Conservation (phyloP, 2,113 vertebrate species). For the Pseudolaguvia tuberculata region DNA sequence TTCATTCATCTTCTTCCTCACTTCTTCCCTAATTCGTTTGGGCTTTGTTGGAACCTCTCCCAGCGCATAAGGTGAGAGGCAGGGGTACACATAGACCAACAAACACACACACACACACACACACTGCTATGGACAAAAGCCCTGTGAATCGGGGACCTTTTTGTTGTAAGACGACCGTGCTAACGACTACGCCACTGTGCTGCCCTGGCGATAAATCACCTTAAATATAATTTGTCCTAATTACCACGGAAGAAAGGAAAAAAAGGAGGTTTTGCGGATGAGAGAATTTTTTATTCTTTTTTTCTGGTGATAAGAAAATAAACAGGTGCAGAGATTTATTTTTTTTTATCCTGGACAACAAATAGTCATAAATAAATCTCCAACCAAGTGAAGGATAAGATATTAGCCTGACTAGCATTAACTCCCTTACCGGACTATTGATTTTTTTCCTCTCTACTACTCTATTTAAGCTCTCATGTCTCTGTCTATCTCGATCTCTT, state of each 20-base stretch:
- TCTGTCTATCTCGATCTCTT: slow-evolving; percentile 20
- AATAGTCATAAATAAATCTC: slow-evolving; percentile 51
- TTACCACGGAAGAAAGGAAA: not conserved
- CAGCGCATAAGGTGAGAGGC: too few relatives aligned
- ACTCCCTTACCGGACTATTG: slow-evolving; percentile 66
- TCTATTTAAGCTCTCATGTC: slow-evolving; percentile 56
- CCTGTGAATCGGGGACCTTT: too few relatives aligned
- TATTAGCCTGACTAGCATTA: slow-evolving; percentile 61
- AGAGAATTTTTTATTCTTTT: not conserved
- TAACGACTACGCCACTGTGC: too few relatives aligned
- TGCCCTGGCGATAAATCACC: too few relatives aligned
- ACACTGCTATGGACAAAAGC: too few relatives aligned
- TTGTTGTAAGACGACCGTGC: too few relatives aligned
- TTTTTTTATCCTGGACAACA: slow-evolving; percentile 30
- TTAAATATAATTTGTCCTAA: slow-evolving; percentile 20
- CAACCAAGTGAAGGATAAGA: slow-evolving; percentile 48
- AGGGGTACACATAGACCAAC: too few relatives aligned
- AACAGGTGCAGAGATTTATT: too few relatives aligned
- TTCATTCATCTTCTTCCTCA: too few relatives aligned
- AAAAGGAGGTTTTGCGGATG: slow-evolving; percentile 8
- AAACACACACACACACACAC: too few relatives aligned
- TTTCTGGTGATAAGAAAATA: slow-evolving; percentile 39
- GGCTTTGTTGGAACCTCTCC: too few relatives aligned
- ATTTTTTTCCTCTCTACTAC: slow-evolving; percentile 53
- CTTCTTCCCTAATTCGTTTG: too few relatives aligned